Evolutionary conservation across 2,113 vertebrate species (phyloP).

Genomic region (Calyptomena viridis): DNA sequence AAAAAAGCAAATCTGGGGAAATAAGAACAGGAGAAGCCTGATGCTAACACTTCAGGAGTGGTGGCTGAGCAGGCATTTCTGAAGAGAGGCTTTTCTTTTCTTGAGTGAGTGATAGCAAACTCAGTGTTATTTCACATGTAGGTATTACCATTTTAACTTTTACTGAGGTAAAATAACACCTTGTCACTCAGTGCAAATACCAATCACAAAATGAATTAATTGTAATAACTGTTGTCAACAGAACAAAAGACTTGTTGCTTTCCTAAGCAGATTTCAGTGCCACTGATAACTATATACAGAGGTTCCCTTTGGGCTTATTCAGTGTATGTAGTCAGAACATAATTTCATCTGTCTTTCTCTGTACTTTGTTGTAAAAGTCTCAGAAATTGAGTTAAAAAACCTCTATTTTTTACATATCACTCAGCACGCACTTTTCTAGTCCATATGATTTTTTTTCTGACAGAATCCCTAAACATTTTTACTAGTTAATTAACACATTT

Average conservation of each 20-base stretch:
- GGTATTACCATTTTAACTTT: constrained; percentile 88
- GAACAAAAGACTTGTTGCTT: constrained; percentile 90
- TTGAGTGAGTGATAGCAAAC: constrained; percentile 76
- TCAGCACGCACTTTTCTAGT: constrained; percentile 61
- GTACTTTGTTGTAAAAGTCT: constrained; percentile 65
- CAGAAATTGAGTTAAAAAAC: constrained; percentile 65
- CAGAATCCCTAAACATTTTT: constrained; percentile 40
- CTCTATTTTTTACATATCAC: constrained; percentile 62
- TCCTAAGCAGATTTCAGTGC: constrained; percentile 78
- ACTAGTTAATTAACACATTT: constrained; percentile 38
- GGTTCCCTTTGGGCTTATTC: constrained; percentile 71
- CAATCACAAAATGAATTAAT: constrained; percentile 91
- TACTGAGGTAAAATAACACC: constrained; percentile 91
- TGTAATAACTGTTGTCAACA: constrained; percentile 91
- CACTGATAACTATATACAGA: constrained; percentile 74
- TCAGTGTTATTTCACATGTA: constrained; percentile 77
- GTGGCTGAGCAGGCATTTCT: constrained; percentile 47
- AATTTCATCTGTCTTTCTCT: constrained; percentile 72
- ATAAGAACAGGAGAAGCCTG: background rate
- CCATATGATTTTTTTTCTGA: background rate
- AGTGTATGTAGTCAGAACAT: constrained; percentile 66
- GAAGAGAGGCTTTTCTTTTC: constrained; percentile 66
- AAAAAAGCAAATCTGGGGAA: background rate
- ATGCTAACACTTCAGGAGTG: background rate
- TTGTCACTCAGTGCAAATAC: constrained; percentile 91